Base-by-base conservation (phyloP, 1,140 invertebrate genomes). In the Zelostemma sp. region DNA sequence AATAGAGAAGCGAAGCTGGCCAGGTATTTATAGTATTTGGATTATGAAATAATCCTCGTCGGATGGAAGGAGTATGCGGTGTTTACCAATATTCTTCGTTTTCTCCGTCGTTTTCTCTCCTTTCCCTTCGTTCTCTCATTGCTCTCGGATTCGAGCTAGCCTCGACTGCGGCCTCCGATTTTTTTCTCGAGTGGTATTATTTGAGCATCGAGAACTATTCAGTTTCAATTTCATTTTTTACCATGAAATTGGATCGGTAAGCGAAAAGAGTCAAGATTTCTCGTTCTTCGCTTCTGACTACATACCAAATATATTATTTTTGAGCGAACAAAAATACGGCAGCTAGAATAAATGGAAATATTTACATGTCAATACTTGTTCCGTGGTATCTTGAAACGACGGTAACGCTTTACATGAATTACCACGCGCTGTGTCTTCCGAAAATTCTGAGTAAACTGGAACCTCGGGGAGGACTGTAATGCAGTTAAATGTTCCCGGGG, bases 21-120 rank as follows among this genome's bases (percentile, higher is more conserved):
- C 72, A 74, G 76, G 76, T 82, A 83, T 83, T 83, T 82, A 81
- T 83, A 80, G 74, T 79, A 78, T 79, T 80, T 81, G 73, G 79
- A 83, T 82, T 82, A 82, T 78, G 68, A 74, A 77, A 81, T 79
- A 80, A 82, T 81, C 77, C 75, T 72, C 65, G 50, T 55, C 62
- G 61, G 60, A 63, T 61, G 46, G 68, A 73, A 63, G 40, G 60
- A 75, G 68, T 66, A 38, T 46, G 70, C 70, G 62, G 72, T 82
- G 74, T 84, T 83, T 80, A 80, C 80, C 79, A 76, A 83, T 80
- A 84, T 76, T 71, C 53, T 66, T 69, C 45, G 54, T 47, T 46
- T 14, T 6, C 49, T 46, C 56, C 33, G 17, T 18, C 51, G 6
- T 64, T 57, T 68, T 49, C 71, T 48, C 68, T 49, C 46, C 43